Base-by-base conservation (phyloP, 2,797 vertebrate genomes). In the Parotocinclus haroldoi region DNA sequence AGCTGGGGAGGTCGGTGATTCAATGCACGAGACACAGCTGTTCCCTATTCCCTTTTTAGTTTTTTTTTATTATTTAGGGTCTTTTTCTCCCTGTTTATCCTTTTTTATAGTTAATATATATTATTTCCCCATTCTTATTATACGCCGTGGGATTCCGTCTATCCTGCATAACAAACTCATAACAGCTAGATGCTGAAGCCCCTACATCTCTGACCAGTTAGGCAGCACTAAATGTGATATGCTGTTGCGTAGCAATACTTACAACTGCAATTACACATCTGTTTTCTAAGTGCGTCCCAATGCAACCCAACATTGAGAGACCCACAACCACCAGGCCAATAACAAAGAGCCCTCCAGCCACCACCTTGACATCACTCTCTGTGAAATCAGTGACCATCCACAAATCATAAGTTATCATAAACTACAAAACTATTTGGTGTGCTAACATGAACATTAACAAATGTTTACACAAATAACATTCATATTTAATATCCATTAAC, bases 261-360 rank as follows among this genome's bases (percentile, higher is more conserved):
- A 89, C 87, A 67, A 72, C 11, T 49, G 81, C 37, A 52, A 88
- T 74, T 36, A 84, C 67, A 50, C 82, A 50, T 46, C 75, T 52
- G 40, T 69, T 80, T 18, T 78, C 75, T 14, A 58, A 8, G 0
- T 18, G 16, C 0, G 76, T 69, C 1, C 80, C 86, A 0, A 69
- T 10, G 63, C 79, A 86, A 7, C 85, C 89, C 18, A 80, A 9
- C 0, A 82, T 5, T 7, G 77, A 71, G 60, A 82, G 74, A 1
- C 10, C 9, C 0, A 72, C 7, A 63, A 85, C 87, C 56, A 84
- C 56, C 0, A 77, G 73, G 1, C 89, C 87, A 0, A 86, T 81
- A 39, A 85, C 0, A 53, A 87, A 57, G 17, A 89, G 80, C 0
- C 83, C 81, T 0, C 11, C 50, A 6, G 83, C 85, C 53, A 86